These are phyloP conservation scores for Diplogasteroides magnus DNA, from an alignment of 1,140 invertebrate genomes.

Conservation along the genomic window DNA sequence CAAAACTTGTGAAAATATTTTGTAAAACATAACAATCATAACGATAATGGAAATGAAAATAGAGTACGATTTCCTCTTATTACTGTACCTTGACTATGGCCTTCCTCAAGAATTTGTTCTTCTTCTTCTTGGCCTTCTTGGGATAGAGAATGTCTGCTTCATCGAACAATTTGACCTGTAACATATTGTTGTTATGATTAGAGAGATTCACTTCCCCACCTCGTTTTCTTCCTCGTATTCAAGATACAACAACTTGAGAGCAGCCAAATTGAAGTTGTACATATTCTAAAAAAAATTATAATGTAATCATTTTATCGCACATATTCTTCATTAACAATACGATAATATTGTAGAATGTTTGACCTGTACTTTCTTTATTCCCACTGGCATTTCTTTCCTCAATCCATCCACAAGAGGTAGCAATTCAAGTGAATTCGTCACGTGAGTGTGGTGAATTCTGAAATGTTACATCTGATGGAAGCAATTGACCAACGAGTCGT, in stretches of 20 bases:
- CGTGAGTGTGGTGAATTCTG: constrained; percentile 75
- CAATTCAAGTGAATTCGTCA: constrained; percentile 68
- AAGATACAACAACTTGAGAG: constrained; percentile 70
- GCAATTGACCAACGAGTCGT: background rate
- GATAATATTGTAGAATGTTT: background rate
- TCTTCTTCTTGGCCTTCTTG: background rate
- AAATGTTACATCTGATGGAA: constrained; percentile 18
- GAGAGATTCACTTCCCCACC: constrained; percentile 6
- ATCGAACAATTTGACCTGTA: background rate
- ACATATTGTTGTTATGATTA: too few species aligned
- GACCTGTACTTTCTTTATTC: constrained; percentile 37
- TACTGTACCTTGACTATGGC: background rate
- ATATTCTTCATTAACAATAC: constrained; percentile 4
- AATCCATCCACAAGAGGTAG: constrained; percentile 69
- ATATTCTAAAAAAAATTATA: constrained; percentile 66
- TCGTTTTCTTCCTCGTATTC: constrained; percentile 67
- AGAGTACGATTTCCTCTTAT: too few species aligned
- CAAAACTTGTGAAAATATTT: too few species aligned
- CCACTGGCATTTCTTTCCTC: constrained; percentile 62
- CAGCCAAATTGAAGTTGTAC: constrained; percentile 80
- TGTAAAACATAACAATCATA: too few species aligned
- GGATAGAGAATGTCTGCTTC: background rate
- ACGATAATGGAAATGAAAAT: too few species aligned
- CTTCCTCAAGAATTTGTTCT: background rate
- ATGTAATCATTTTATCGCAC: too few species aligned